Evolutionary conservation across 2,797 vertebrate genomes (phyloP).

Genomic region (Poecilia wingei): DNA sequence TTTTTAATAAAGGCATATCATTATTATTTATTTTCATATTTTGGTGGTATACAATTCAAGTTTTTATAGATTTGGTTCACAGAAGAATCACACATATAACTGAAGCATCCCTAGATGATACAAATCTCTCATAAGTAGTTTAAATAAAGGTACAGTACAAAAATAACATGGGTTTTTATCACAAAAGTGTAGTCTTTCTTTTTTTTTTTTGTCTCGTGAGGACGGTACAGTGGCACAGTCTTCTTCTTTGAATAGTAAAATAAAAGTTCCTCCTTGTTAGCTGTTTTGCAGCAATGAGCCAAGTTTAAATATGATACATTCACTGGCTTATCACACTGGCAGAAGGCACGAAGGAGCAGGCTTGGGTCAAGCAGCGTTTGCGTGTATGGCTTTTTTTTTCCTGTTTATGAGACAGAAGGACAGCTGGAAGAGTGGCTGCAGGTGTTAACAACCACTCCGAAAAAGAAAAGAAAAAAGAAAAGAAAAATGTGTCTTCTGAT

Average conservation of each 20-base stretch:
- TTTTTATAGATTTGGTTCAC: slow-evolving; percentile 80
- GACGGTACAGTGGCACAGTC: slow-evolving; percentile 76
- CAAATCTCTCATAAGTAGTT: slow-evolving; percentile 69
- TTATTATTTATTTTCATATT: slow-evolving; percentile 62
- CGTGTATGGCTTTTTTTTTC: slow-evolving; percentile 47
- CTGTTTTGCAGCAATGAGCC: slow-evolving; percentile 59
- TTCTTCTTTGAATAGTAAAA: slow-evolving; percentile 68
- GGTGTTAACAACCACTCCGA: not conserved
- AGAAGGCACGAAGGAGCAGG: slow-evolving; percentile 78
- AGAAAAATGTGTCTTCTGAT: slow-evolving; percentile 10
- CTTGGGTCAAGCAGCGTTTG: slow-evolving; percentile 44
- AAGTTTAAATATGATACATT: slow-evolving; percentile 72
- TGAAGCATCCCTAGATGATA: slow-evolving; percentile 70
- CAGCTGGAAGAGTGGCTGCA: not conserved
- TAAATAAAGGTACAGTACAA: slow-evolving; percentile 83
- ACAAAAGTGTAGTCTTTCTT: slow-evolving; percentile 35
- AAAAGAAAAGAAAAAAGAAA: too few species aligned
- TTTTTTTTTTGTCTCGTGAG: slow-evolving; percentile 30
- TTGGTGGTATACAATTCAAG: slow-evolving; percentile 81
- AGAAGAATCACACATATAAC: slow-evolving; percentile 72
- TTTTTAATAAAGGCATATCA: slow-evolving; percentile 72
- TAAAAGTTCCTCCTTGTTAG: slow-evolving; percentile 49
- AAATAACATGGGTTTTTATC: slow-evolving; percentile 76
- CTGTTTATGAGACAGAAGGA: slow-evolving; percentile 10
- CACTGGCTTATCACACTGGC: slow-evolving; percentile 66